Conservation (phyloP, 2,797 vertebrate species). For the Florisuga fusca region DNA sequence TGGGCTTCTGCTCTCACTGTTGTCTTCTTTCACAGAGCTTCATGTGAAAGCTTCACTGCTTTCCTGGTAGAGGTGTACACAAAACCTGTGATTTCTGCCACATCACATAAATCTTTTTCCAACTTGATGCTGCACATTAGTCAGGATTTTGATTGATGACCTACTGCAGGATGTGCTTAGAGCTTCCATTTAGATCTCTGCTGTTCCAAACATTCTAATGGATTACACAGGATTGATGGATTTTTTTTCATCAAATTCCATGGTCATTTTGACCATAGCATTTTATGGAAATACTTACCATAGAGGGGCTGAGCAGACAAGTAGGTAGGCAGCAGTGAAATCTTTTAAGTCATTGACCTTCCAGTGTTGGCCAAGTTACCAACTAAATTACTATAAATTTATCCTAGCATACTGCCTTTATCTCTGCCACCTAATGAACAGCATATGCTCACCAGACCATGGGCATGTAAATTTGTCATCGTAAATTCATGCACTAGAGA, state of each 20-base stretch:
- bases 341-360: not conserved
- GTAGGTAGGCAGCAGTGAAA: not conserved
- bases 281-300: conserved; percentile 5
- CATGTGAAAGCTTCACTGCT: fast-evolving
- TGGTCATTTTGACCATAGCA: not conserved
- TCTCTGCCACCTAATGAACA: not conserved
- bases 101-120: not conserved
- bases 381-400: not conserved
- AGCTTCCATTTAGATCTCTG: not conserved
- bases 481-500: not conserved
- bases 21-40: not conserved
- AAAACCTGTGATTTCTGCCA: not conserved
- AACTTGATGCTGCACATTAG: not conserved
- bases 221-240: too few relatives aligned
- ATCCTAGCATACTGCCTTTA: not conserved
- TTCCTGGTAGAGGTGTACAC: not conserved
- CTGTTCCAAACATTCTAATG: not conserved
- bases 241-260: too few relatives aligned
- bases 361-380: not conserved
- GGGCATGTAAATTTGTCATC: not conserved
- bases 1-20: not conserved
- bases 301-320: not conserved
- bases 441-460: not conserved
- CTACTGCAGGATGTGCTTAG: not conserved
- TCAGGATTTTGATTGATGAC: not conserved